These are phyloP conservation scores for Acrobasis consociella DNA, from an alignment of 2,888 invertebrate species.

Conservation along the genomic window DNA sequence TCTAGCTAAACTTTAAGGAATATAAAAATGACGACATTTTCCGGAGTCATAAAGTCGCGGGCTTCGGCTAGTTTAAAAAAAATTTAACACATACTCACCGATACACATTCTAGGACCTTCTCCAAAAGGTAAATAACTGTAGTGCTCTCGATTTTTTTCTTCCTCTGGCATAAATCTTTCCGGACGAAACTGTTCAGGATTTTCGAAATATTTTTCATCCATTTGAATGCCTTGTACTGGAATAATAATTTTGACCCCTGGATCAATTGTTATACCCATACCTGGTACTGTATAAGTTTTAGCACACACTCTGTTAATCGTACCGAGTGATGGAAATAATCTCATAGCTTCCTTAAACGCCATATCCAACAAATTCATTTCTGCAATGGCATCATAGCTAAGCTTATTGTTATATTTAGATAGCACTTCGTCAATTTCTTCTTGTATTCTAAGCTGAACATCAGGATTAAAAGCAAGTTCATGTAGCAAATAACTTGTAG, in stretches of 20 bases:
- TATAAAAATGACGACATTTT: too few relatives aligned
- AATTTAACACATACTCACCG: conserved; percentile 44
- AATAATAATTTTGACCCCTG: conserved; percentile 57
- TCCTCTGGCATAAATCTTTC: conserved; percentile 48
- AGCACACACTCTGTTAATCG: conserved; percentile 52
- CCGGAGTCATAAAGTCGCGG: too few relatives aligned
- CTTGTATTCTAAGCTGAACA: conserved; percentile 55
- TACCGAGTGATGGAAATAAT: conserved; percentile 55
- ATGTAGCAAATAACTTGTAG: conserved; percentile 62
- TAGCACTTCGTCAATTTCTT: conserved; percentile 60
- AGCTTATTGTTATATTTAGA: conserved; percentile 53
- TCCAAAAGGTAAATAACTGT: conserved; percentile 59
- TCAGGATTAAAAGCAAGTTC: conserved; percentile 65
- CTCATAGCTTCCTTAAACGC: conserved; percentile 60
- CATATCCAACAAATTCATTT: conserved; percentile 53
- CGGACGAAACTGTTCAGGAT: conserved; percentile 52
- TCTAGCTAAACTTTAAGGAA: too few relatives aligned
- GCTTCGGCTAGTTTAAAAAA: too few relatives aligned
- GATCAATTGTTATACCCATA: conserved; percentile 52
- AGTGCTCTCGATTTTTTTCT: conserved; percentile 32
- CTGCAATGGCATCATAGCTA: conserved; percentile 56
- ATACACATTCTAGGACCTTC: conserved; percentile 61
- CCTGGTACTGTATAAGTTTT: conserved; percentile 47
- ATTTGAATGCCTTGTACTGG: conserved; percentile 60
- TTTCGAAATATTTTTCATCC: conserved; percentile 58